Base-by-base conservation (phyloP, 2,113 vertebrate species). In the Xiphophorus hellerii region DNA sequence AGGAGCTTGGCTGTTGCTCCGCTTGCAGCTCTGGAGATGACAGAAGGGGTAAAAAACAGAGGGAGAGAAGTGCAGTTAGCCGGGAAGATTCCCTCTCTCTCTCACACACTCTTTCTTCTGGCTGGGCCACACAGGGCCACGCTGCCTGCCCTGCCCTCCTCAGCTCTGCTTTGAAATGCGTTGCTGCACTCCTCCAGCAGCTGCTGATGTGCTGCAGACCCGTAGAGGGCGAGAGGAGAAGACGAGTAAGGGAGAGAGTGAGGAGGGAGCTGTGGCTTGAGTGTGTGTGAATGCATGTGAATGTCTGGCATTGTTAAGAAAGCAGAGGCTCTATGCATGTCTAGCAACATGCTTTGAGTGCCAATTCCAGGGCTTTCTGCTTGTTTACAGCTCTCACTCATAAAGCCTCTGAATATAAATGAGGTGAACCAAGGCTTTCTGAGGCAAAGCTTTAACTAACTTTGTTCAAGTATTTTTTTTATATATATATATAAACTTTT, bases 1-100 rank as follows among this genome's bases (percentile, higher is more conserved):
- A 96, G 95, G 97, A 96, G 94, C 93, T 94, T 6, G 94, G 93
- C 87, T 96, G 96, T 92, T 96, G 96, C 86, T 96, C 94, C 13
- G 94, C 85, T 83, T 95, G 96, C 89, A 94, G 93, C 95, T 96
- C 96, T 96, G 89, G 62, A 88, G 88, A 92, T 80, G 86, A 73
- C 48, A 62, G 77, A 60, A 48, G 44, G 14, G 17, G 17, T 48
- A 48, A 48, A 44, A 31, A 27, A 15, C n/a, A 28, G 64, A 10
- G 44, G 87, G 37, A 80, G 79, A 91, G 84, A 89, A 76, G 86
- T 73, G 78, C 62, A 89, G 62, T 89, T 84, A 86, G 74, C 44
- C 2, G 9, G 86, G 78, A 81, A 80, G 80, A 83, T 85, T 88
- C 81, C 30, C 69, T 76, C 85, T 87, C 72, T 84, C 64, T 35